Percentiles rank a stretch among this genome's conserved stretches.
phyloP scores from a whole-genome alignment of 2,888 invertebrate species.

The Labia minor region DNA sequence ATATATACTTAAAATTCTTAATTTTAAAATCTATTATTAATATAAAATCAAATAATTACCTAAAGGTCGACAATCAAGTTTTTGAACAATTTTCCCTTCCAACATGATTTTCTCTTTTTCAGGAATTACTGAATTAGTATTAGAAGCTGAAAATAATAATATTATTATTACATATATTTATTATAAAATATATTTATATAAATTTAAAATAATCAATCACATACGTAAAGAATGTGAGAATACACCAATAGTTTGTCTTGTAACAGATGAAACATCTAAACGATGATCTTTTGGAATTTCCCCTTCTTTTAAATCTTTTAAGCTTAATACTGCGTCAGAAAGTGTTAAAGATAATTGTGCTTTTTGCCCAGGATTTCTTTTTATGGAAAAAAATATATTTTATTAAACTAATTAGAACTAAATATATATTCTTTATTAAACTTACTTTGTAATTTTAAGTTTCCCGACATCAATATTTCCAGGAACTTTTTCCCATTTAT shows the following conservation, averaged over 20 bases:
- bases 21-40: too few species aligned
- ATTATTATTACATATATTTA: background rate
- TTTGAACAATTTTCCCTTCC: conserved; percentile 93
- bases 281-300: conserved; percentile 84
- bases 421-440: conserved; percentile 15
- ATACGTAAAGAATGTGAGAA: conserved; percentile 75
- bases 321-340: conserved; percentile 65
- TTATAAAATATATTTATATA: conserved; percentile 14
- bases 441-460: conserved; percentile 68
- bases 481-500: conserved; percentile 88
- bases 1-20: too few species aligned
- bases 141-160: conserved; percentile 39
- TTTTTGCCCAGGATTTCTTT: conserved; percentile 60
- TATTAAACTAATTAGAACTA: background rate
- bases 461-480: conserved; percentile 89
- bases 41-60: conserved; percentile 33
- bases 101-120: conserved; percentile 75
- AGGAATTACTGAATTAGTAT: conserved; percentile 54
- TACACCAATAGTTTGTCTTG: conserved; percentile 82
- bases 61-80: conserved; percentile 84
- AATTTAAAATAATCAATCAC: conserved; percentile 32
- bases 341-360: conserved; percentile 80
- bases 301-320: conserved; percentile 67
- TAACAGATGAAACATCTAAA: conserved; percentile 81
- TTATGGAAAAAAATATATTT: conserved; percentile 25